Evolutionary conservation across 2,113 vertebrate species (phyloP), one percentile per base, ranked within the genome.

Genomic region (Tragelaphus imberbis): DNA sequence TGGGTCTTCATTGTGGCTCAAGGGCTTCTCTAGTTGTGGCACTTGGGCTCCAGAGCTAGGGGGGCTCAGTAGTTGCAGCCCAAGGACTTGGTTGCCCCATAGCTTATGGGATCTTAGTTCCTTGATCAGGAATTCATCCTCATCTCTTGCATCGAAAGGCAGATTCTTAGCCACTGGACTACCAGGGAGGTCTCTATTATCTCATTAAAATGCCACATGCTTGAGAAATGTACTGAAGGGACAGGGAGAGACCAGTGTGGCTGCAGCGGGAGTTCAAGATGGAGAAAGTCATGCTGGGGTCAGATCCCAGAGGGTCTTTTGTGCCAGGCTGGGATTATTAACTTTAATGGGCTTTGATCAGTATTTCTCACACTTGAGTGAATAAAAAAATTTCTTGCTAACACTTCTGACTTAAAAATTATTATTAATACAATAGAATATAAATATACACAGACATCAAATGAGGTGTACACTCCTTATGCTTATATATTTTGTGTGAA

Each of bases 351-450:
- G 7, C 79, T 96, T 96, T 44, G 23, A 51, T 81, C 77, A 71
- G 44, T 51, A 25, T 89, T 96, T 68, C 51, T 93, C 56, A 55
- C 75, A 61, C 56, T 25, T 80, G 28, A 87, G 27, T 19, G 44
- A 84, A 80, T 40, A 47, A 92, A 94, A 87, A 71, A 93, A 23
- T 16, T 44, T 77, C 36, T 85, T 82, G 13, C 28, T 85, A 63
- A 68, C 53, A 65, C 55, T 86, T 97, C 89, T 94, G 40, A 21
- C 27, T 94, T 95, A 75, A 95, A 89, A 89, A 59, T 53, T 88
- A 40, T 55, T 71, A 56, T 71, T 71, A 63, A 47, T 55, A 10
- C 44, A 93, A 95, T 63, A 89, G 80, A 55, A 71, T 15, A 21
- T 33, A 44, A 89, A 56, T 56, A 91, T 8, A 84, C 44, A 94